Evolutionary conservation across 2,888 invertebrate species (phyloP).

Genomic region (Teleogryllus oceanicus): DNA sequence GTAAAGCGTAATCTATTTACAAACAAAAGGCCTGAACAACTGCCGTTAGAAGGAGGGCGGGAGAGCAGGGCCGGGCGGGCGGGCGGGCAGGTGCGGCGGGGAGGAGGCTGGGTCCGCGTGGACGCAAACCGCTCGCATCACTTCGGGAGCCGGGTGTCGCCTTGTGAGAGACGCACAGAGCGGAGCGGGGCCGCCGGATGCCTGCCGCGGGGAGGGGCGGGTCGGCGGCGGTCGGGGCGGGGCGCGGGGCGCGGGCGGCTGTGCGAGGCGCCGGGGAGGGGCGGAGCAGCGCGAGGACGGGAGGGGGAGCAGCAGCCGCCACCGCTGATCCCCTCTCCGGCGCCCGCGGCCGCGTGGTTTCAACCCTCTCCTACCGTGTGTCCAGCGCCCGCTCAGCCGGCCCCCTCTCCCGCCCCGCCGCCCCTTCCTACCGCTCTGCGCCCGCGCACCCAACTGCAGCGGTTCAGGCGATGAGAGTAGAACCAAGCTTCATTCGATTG

Average conservation of each 20-base stretch:
- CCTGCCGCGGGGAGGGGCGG: too few relatives aligned
- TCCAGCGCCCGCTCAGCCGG: slow-evolving; percentile 20
- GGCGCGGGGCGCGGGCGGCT: not conserved
- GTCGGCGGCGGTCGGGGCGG: not conserved
- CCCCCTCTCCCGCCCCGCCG: slow-evolving; percentile 19
- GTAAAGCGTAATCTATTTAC: too few relatives aligned
- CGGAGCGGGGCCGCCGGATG: too few relatives aligned
- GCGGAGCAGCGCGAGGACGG: not conserved
- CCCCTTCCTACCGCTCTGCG: slow-evolving; percentile 2
- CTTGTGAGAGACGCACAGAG: too few relatives aligned
- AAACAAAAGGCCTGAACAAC: too few relatives aligned
- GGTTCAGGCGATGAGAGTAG: slow-evolving; percentile 20
- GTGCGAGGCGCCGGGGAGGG: not conserved
- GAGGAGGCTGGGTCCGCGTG: too few relatives aligned
- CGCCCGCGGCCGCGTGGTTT: not conserved
- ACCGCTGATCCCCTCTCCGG: not conserved
- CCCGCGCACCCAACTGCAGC: slow-evolving; percentile 27
- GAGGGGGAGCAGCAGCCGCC: not conserved
- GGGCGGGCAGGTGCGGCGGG: too few relatives aligned
- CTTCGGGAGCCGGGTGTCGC: too few relatives aligned
- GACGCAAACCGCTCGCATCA: too few relatives aligned
- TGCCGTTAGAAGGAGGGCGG: too few relatives aligned
- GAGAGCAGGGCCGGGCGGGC: too few relatives aligned
- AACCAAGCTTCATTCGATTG: slow-evolving; percentile 26
- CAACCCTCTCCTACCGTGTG: slow-evolving; percentile 27